Evolutionary conservation across 2,888 invertebrate genomes (phyloP), one percentile per base, ranked within the genome.

Genomic region (Cryptophagus acutangulus): DNA sequence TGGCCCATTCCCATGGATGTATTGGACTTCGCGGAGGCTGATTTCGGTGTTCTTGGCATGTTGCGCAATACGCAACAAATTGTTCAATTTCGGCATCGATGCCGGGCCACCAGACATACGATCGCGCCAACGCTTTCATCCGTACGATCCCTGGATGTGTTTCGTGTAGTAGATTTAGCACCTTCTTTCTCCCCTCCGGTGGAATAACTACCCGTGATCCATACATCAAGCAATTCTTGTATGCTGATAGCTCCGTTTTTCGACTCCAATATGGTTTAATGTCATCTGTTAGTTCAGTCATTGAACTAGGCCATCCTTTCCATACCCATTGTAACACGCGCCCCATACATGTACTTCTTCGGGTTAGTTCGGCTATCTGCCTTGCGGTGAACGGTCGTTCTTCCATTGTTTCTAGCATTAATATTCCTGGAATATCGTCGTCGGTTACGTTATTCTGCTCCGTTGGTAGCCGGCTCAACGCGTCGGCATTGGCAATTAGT

Each of bases 101-200:
- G 20, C 20, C 36, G 13, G 43, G 41, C 43, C 36, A 38, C 40
- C 40, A 45, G 8, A 41, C 36, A 36, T 30, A 33, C 2, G 8
- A 8, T 28, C 46, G 17, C 0, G 46, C 46, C 12, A 33, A 24
- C 1, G 17, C 17, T 29, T 45, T 38, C 41, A 41, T 45, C 16
- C 16, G 35, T 3, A 18, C 18, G 8, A 42, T 38, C 2, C 45
- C 41, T 9, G 17, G 17, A 31, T 45, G 45, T 10, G 17, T 14
- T 3, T 5, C 8, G 33, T 46, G 38, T 13, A 43, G 14, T 17
- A 36, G 29, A 10, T 37, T 9, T 8, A 46, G 24, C 18, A 46
- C 20, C 9, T 36, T 1, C 8, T 20, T 3, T 33, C 13, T 30
- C 1, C 36, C 26, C 2, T 10, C 37, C 17, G 28, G 14, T 1